Evolutionary conservation across 1,140 invertebrate species (phyloP), one percentile per base, ranked within the genome.

Genomic region (Papilio glaucus): DNA sequence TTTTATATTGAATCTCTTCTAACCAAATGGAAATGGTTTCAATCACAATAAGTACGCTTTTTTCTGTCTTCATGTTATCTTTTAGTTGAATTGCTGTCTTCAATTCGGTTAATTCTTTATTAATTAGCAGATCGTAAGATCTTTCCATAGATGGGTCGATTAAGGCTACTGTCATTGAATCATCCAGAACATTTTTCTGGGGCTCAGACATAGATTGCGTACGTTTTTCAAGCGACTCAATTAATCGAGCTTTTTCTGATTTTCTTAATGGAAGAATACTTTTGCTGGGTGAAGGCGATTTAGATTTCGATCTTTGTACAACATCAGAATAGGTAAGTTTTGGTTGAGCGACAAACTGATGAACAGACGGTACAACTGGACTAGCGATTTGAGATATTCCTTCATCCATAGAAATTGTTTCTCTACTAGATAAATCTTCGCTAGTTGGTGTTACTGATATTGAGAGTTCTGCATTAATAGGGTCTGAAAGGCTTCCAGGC

Each of bases 1-100:
- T 96, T 81, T 95, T 95, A 76, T 97, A 97, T 87, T 97, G 96
- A 75, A 97, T 96, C 24, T 95, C 97, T 91, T 97, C 96, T 41
- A 98, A 84, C 96, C 96, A 97, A 21, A 95, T 95, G 0, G 96
- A 96, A 6, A 98, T 96, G 0, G 95, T 96, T 86, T 97, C 96
- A 29, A 97, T 95, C 1, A 97, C 95, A 15, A 95, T 95, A 9
- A 97, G 95, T 6, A 97, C 93, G 57, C 94, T 96, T 79, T 95
- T 95, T 86, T 97, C 96, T 49, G 96, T 94, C 2, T 95, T 80
- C 1, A 92, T 85, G 7, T 90, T 89, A 85, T 98, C 95, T n/a
- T 95, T 94, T 33, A 90, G 94, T 61, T 95, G 87, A 3, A 96
- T 89, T 24, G 96, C 96, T 72, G 93, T 88, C 78, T 94, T 94